These are phyloP conservation scores for Lates japonicus DNA, from an alignment of 2,797 vertebrate genomes.

Conservation along the genomic window DNA sequence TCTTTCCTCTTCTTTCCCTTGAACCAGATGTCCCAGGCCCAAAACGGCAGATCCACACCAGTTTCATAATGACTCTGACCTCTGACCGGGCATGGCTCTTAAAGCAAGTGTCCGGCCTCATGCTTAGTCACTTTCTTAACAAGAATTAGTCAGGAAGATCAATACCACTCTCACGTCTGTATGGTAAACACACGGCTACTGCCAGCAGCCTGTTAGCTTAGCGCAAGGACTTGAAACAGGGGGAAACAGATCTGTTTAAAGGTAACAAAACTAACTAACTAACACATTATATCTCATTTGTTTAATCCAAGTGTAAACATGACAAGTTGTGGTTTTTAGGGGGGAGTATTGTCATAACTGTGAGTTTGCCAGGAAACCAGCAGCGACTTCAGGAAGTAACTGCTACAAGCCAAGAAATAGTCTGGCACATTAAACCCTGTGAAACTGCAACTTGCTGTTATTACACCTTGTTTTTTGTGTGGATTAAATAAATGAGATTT, in stretches of 20 bases:
- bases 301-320: no score
- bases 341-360: no score
- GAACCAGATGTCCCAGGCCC: not conserved
- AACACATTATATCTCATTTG: not conserved
- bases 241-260: not conserved
- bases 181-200: not conserved
- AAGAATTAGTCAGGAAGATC: not conserved
- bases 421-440: not conserved
- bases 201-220: not conserved
- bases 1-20: constrained; percentile 21
- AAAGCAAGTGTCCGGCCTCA: not conserved
- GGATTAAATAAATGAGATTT: not conserved
- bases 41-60: not conserved
- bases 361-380: no score
- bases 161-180: not conserved
- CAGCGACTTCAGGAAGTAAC: no score
- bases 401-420: not conserved
- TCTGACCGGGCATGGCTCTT: not conserved
- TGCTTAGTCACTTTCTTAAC: not conserved
- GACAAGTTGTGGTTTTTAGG: no score
- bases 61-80: constrained; percentile 11
- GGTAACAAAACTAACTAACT: not conserved
- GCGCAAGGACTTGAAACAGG: not conserved
- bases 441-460: not conserved
- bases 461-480: not conserved